phyloP scores from a whole-genome alignment of 1,140 invertebrate genomes.

The Thereuonema tuberculata region DNA sequence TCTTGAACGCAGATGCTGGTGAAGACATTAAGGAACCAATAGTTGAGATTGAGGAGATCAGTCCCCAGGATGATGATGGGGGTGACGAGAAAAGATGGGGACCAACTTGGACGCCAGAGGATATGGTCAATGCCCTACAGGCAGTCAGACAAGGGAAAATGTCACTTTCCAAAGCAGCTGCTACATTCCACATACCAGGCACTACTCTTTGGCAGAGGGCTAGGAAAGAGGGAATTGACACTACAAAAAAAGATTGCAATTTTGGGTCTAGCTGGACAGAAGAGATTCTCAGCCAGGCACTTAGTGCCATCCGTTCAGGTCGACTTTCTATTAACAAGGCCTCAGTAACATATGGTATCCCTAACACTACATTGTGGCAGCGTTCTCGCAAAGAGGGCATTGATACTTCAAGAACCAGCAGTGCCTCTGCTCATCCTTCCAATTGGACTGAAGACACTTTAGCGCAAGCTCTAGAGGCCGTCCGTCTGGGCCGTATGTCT shows the following conservation, averaged over 20 bases:
- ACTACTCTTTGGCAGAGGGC: constrained; percentile 80
- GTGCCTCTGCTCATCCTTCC: constrained; percentile 79
- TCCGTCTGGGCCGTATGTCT: constrained; percentile 56
- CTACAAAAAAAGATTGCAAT: constrained; percentile 51
- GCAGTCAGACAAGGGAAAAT: constrained; percentile 68
- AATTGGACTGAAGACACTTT: constrained; percentile 63
- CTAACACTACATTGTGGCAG: constrained; percentile 8
- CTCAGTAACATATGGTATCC: constrained; percentile 2
- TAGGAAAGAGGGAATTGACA: constrained; percentile 54
- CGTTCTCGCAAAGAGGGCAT: constrained; percentile 48
- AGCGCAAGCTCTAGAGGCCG: constrained; percentile 69
- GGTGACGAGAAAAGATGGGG: not conserved
- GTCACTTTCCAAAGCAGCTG: constrained; percentile 69
- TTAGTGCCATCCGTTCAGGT: constrained; percentile 1
- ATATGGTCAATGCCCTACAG: constrained; percentile 74
- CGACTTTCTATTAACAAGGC: constrained; percentile 7
- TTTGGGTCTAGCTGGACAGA: constrained; percentile 39
- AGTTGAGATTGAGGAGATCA: not conserved
- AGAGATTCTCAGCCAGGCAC: not conserved
- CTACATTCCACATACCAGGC: constrained; percentile 72
- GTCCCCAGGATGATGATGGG: not conserved
- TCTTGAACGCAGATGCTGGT: not conserved
- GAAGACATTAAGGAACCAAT: not conserved
- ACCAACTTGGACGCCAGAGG: constrained; percentile 56
- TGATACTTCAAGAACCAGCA: constrained; percentile 68